A percentile compares a stretch with the other conserved stretches of the same genome.
Evolutionary conservation across 2,888 invertebrate genomes (phyloP).

Genomic region (Cephus sareptanus): DNA sequence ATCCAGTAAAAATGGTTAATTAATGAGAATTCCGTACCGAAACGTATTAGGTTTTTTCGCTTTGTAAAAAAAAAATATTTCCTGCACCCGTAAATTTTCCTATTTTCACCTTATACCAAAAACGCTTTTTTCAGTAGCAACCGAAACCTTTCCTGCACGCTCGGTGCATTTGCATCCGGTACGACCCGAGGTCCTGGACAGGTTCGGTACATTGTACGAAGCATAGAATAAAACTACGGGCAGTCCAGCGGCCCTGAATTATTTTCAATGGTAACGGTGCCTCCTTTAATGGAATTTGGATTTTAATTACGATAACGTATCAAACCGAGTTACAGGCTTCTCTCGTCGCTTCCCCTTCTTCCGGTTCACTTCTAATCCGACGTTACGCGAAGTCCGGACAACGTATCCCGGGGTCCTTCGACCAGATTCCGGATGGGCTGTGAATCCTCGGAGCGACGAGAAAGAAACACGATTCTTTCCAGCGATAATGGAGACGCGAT

Average conservation of each 20-base stretch:
- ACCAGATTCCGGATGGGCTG: background rate
- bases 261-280: background rate
- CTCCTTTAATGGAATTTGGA: background rate
- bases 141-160: background rate
- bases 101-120: background rate
- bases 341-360: background rate
- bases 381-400: background rate
- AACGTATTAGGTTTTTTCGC: background rate
- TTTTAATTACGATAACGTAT: conserved; percentile 2
- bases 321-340: background rate
- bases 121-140: background rate
- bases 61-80: background rate
- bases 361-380: background rate
- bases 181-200: background rate
- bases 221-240: background rate
- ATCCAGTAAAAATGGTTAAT: background rate
- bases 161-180: background rate
- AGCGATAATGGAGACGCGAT: background rate
- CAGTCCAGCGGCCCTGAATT: background rate
- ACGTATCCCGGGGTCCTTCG: background rate
- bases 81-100: background rate
- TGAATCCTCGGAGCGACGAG: background rate
- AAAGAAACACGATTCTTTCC: background rate
- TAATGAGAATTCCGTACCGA: background rate
- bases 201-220: too few species aligned